These are phyloP conservation scores for Poeciliopsis gracilis DNA, from an alignment of 2,797 vertebrate genomes.

Conservation along the genomic window DNA sequence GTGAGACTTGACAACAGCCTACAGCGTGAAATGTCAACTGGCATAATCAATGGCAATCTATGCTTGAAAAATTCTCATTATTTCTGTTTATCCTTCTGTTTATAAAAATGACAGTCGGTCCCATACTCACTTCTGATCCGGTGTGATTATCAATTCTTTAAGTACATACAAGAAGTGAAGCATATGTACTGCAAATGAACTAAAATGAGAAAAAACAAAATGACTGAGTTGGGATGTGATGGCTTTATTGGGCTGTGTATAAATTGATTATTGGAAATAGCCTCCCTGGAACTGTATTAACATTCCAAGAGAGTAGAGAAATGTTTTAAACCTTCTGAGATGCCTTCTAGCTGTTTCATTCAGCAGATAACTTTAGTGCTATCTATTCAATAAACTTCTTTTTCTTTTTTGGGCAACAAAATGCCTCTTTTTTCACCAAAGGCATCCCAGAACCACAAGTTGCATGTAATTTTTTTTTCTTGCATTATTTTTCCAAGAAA, in stretches of 20 bases:
- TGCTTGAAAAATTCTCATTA: constrained; percentile 37
- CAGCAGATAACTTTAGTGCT: constrained; percentile 36
- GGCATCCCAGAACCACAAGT: constrained; percentile 34
- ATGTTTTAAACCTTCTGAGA: constrained; percentile 19
- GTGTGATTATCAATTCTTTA: constrained; percentile 21
- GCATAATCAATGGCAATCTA: constrained; percentile 48
- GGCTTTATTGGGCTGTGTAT: constrained; percentile 22
- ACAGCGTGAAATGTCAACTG: constrained; percentile 45
- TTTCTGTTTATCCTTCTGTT: constrained; percentile 44
- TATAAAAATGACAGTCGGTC: constrained; percentile 33
- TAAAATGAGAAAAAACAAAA: neutral
- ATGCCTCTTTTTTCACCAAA: constrained; percentile 44
- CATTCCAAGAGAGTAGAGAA: constrained; percentile 21
- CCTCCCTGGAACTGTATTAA: constrained; percentile 30
- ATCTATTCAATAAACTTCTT: constrained; percentile 57
- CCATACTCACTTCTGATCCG: constrained; percentile 24
- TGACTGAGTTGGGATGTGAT: neutral
- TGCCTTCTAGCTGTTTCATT: constrained; percentile 36
- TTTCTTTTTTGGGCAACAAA: constrained; percentile 57
- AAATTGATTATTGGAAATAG: constrained; percentile 10
- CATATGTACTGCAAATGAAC: constrained; percentile 8
- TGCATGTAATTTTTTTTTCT: constrained; percentile 17
- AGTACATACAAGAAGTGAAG: constrained; percentile 4
- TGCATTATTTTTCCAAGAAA: constrained; percentile 15
- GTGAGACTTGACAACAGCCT: constrained; percentile 37